Percentiles rank a stretch among this genome's conserved stretches.
Conservation (phyloP, 2,888 invertebrate genomes). For the Cantharis lateralis region DNA sequence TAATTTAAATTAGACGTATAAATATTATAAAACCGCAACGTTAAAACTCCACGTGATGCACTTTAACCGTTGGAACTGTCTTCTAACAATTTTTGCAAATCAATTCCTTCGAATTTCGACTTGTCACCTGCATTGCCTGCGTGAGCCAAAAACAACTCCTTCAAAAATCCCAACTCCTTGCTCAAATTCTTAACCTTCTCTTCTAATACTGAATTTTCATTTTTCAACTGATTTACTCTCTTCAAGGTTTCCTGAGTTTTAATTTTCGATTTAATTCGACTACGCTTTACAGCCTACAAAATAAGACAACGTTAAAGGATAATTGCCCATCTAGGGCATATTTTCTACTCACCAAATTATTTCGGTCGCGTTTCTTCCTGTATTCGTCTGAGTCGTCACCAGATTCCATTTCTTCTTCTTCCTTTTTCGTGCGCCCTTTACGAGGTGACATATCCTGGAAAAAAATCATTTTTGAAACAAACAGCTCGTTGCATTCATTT, state of each 20-base stretch:
- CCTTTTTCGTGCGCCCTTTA: constrained; percentile 46
- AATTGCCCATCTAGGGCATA: not conserved
- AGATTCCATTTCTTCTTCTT: constrained; percentile 62
- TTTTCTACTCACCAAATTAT: constrained; percentile 67
- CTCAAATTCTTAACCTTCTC: constrained; percentile 81
- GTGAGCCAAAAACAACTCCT: constrained; percentile 80
- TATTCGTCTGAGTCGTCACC: constrained; percentile 72
- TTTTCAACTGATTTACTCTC: constrained; percentile 74
- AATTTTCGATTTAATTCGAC: constrained; percentile 77
- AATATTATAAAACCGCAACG: not conserved
- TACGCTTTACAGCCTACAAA: constrained; percentile 79
- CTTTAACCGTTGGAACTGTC: constrained; percentile 50
- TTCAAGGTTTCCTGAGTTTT: constrained; percentile 78
- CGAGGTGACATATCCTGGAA: constrained; percentile 45
- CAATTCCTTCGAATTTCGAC: constrained; percentile 62
- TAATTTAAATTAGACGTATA: not conserved
- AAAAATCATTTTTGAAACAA: not conserved
- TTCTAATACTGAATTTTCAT: constrained; percentile 79
- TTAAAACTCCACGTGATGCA: not conserved
- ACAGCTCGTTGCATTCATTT: not conserved
- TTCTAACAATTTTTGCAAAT: constrained; percentile 62
- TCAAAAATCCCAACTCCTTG: constrained; percentile 78
- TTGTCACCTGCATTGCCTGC: constrained; percentile 66
- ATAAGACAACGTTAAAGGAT: not conserved
- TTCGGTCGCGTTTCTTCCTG: constrained; percentile 73